These are phyloP conservation scores for Crotalus viridis DNA, from an alignment of 2,113 vertebrate genomes.

Conservation along the genomic window DNA sequence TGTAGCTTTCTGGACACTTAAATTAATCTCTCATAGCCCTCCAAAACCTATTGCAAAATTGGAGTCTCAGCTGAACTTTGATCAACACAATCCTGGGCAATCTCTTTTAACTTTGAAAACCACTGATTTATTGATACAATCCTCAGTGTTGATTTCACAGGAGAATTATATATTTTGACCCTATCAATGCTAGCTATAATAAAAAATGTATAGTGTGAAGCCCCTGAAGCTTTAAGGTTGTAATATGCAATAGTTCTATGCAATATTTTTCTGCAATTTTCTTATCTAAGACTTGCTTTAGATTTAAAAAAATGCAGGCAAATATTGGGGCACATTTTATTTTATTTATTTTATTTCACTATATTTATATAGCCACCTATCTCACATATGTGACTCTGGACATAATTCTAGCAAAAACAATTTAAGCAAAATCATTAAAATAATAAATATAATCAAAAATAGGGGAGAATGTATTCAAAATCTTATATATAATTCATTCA, in stretches of 20 bases:
- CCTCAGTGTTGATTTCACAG: fast-evolving
- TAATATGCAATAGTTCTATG: not conserved
- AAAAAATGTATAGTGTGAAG: not conserved
- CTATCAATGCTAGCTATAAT: not conserved
- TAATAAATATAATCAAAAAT: not conserved
- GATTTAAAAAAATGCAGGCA: not conserved
- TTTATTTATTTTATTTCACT: not conserved
- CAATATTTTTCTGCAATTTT: not conserved
- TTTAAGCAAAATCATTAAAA: not conserved
- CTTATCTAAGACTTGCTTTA: fast-evolving
- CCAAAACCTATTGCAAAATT: not conserved
- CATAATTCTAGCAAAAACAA: not conserved
- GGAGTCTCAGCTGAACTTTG: not conserved
- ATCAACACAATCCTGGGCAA: not conserved
- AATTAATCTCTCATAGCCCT: not conserved
- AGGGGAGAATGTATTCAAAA: not conserved
- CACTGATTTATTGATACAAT: not conserved
- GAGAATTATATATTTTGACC: not conserved
- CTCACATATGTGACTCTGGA: not conserved
- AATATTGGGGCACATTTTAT: not conserved
- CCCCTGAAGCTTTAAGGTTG: not conserved
- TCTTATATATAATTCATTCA: not conserved
- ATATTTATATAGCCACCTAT: not conserved
- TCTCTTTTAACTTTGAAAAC: not conserved
- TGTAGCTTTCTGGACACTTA: not conserved